Base-by-base conservation (phyloP, 2,888 invertebrate genomes). In the Hirtodrosophila confusa region DNA sequence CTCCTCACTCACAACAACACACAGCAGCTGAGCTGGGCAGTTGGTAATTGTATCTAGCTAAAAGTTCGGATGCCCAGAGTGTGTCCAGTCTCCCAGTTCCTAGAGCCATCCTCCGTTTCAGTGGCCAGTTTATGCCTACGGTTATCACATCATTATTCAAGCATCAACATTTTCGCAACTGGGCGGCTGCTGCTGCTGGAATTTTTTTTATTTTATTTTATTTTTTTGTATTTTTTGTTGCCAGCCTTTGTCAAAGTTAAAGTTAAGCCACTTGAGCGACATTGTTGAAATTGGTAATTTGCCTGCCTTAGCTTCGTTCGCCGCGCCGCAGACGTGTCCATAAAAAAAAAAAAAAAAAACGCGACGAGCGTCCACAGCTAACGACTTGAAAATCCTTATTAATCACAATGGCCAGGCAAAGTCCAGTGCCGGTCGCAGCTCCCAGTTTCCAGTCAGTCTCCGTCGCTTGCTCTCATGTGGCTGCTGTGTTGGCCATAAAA, bases 351-450 rank as follows among this genome's bases (percentile, higher is more conserved):
- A 57, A 57, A 33, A 51, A 51, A 43, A 55, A 58, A 24, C 44
- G 47, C 56, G 44, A 65, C 66, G 60, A 75, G 61, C 66, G 82
- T 69, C 58, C 66, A 66, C 68, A 50, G 70, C 88, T 85, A 85
- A 85, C 84, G 84, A 85, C 84, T 85, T 80, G 87, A 85, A 85
- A 85, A 85, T 88, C 84, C 84, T 85, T 85, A 85, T 88, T 85
- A 85, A 85, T 85, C 84, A 85, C 84, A 86, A 75, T 84, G 66
- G 69, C 66, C 57, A 47, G 66, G 51, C 63, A 58, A 58, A 69
- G 58, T 47, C 57, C 57, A 36, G 23, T 36, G 56, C 27, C 27
- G 29, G 37, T 17, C 39, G 6, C 31, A 8, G 7, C 31, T 31
- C 31, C 23, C 47, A 29, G 61, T 44, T 40, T 39, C 24, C 60